Base-by-base conservation (phyloP, 2,888 invertebrate genomes). In the Petrophora chlorosata region DNA sequence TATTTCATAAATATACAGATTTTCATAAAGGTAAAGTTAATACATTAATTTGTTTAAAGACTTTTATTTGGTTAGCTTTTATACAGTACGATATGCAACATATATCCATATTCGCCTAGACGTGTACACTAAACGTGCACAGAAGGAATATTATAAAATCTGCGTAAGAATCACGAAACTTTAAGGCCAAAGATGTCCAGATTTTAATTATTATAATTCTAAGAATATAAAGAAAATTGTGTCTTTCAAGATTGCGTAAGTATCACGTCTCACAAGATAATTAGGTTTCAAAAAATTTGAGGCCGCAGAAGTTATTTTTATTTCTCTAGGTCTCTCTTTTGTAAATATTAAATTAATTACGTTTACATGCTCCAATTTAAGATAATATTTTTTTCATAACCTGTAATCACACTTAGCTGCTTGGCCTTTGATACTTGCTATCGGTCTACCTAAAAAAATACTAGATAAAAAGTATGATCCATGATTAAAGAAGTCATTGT, bases 191-290 rank as follows among this genome's bases (percentile, higher is more conserved):
- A 39, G n/a, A 39, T 30, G 39, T 46, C 46, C 30, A 13, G 17
- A 14, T 26, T 30, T 30, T 19, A 12, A 52, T 39, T 42, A 39
- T 38, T 46, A 12, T 34, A 25, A 42, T 46, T 9, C 16, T 3
- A 13, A 12, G 30, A 17, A 23, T 15, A 8, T 45, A 42, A 48
- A 43, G 49, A 57, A 64, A 59, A 35, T 22, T n/a, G 19, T 33
- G 51, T 53, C 17, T 22, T 40, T 44, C 8, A 10, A 44, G 17
- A 17, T 25, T 23, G 8, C 8, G 39, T 15, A 14, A 14, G 8
- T 29, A 44, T 17, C 30, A 34, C 33, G 26, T 39, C 12, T 30
- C 10, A 17, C 10, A 22, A 47, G 9, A 34, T 41, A 17, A 47
- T 41, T 30, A 36, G 4, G 40, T 32, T 32, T 3, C 1, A 16